Evolutionary conservation across 2,113 vertebrate species (phyloP).

Genomic region (Hemicordylus capensis): DNA sequence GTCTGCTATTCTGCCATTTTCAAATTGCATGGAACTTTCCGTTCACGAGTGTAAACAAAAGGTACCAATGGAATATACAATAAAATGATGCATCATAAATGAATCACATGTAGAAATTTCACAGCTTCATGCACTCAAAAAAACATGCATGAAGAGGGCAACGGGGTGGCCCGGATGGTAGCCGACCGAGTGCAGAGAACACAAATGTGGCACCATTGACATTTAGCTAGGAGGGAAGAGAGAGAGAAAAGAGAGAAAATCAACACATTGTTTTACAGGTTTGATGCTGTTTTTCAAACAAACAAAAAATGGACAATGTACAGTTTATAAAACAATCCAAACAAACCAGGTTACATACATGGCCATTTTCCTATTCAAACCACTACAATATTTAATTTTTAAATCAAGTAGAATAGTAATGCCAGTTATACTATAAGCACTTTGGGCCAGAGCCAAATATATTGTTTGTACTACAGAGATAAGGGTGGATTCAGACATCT

Average conservation of each 20-base stretch:
- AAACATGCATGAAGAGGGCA: constrained; percentile 82
- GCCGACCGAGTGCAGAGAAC: constrained; percentile 75
- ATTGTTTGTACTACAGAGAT: neutral
- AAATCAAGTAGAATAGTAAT: neutral
- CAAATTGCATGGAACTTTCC: constrained; percentile 66
- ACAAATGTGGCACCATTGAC: constrained; percentile 68
- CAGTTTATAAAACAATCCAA: neutral
- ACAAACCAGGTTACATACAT: constrained; percentile 12
- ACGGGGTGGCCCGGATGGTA: constrained; percentile 66
- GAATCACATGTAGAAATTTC: constrained; percentile 76
- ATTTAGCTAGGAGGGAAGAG: constrained; percentile 73
- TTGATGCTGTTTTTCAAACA: neutral
- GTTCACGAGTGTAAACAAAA: constrained; percentile 72
- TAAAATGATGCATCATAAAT: constrained; percentile 71
- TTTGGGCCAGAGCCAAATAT: neutral
- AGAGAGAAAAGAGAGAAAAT: neutral
- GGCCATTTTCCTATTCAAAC: constrained; percentile 44
- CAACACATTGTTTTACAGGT: neutral
- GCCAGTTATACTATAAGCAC: neutral
- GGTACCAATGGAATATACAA: constrained; percentile 73
- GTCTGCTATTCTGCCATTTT: constrained; percentile 46
- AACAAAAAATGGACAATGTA: neutral
- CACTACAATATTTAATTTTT: neutral
- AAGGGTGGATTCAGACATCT: neutral
- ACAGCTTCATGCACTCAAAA: constrained; percentile 81